A percentile compares a stretch with the other conserved stretches of the same genome.
phyloP scores from a whole-genome alignment of 2,797 vertebrate species.

The Rhinoraja longicauda region DNA sequence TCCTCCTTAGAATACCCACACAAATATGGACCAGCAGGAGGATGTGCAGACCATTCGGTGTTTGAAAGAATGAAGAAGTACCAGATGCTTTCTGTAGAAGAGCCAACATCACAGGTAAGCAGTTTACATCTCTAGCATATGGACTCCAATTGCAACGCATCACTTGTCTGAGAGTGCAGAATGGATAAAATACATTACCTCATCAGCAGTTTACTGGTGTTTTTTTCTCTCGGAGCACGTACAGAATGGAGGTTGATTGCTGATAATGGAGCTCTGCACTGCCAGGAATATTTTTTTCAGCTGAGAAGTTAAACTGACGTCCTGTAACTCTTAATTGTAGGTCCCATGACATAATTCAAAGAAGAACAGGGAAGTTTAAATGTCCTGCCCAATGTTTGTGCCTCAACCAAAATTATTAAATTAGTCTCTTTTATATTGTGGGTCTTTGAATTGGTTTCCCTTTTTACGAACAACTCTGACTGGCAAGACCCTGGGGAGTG shows the following conservation, averaged over 20 bases:
- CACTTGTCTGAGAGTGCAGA: background rate
- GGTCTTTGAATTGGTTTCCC: background rate
- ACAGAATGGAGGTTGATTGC: background rate
- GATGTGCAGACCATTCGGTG: constrained; percentile 87
- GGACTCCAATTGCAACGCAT: background rate
- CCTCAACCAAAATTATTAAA: background rate
- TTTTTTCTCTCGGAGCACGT: background rate
- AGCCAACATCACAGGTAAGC: constrained; percentile 67
- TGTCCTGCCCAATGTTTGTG: background rate
- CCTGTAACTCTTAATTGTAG: background rate
- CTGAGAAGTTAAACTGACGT: background rate
- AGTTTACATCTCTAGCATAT: background rate
- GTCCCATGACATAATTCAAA: background rate
- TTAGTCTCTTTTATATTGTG: background rate
- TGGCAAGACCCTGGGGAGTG: too few relatives aligned
- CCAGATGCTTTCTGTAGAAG: constrained; percentile 70
- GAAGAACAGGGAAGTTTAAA: background rate
- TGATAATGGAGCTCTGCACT: background rate
- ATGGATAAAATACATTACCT: background rate
- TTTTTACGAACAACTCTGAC: background rate
- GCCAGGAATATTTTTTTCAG: background rate
- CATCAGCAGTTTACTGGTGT: background rate
- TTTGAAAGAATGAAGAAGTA: constrained; percentile 89
- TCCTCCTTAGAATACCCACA: constrained; percentile 78
- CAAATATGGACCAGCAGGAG: constrained; percentile 88